phyloP scores from a whole-genome alignment of 92 coral and sea anemone species.

The Palythoa grandiflora region DNA sequence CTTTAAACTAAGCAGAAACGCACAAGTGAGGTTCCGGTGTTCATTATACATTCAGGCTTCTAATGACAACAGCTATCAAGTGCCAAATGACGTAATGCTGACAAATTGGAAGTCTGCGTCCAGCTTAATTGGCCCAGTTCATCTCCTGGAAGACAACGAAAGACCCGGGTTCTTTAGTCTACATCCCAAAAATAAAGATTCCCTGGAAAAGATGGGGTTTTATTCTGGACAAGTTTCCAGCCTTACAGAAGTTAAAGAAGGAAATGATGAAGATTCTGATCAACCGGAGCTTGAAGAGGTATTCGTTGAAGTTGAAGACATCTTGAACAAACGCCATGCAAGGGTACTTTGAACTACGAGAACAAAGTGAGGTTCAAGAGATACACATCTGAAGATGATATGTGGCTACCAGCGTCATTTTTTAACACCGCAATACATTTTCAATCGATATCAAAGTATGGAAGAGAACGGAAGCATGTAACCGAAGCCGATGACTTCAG shows the following conservation, averaged over 20 bases:
- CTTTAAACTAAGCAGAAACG: slow-evolving; percentile 32
- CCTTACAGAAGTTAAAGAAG: slow-evolving; percentile 17
- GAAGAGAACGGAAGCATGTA: not conserved
- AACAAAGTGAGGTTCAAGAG: slow-evolving; percentile 64
- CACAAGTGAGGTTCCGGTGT: slow-evolving; percentile 49
- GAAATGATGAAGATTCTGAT: not conserved
- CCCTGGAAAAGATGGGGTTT: slow-evolving; percentile 28
- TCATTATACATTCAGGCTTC: slow-evolving; percentile 20
- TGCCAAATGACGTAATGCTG: slow-evolving; percentile 52
- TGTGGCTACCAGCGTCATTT: slow-evolving; percentile 65
- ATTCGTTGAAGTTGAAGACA: slow-evolving; percentile 57
- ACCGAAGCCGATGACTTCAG: not conserved
- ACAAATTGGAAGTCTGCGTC: slow-evolving; percentile 47
- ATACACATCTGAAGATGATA: slow-evolving; percentile 62
- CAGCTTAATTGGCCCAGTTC: slow-evolving; percentile 43
- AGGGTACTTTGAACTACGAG: slow-evolving; percentile 28
- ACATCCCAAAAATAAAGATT: not conserved
- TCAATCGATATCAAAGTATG: not conserved
- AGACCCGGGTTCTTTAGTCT: slow-evolving; percentile 20
- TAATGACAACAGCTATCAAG: slow-evolving; percentile 31
- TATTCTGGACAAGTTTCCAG: not conserved
- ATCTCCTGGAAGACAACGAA: slow-evolving; percentile 43
- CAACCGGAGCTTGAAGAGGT: slow-evolving; percentile 50
- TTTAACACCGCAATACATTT: slow-evolving; percentile 54
- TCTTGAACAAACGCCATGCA: slow-evolving; percentile 38